Evolutionary conservation across 2,888 invertebrate genomes (phyloP), one percentile per base, ranked within the genome.

Genomic region (Pheosia gnoma): DNA sequence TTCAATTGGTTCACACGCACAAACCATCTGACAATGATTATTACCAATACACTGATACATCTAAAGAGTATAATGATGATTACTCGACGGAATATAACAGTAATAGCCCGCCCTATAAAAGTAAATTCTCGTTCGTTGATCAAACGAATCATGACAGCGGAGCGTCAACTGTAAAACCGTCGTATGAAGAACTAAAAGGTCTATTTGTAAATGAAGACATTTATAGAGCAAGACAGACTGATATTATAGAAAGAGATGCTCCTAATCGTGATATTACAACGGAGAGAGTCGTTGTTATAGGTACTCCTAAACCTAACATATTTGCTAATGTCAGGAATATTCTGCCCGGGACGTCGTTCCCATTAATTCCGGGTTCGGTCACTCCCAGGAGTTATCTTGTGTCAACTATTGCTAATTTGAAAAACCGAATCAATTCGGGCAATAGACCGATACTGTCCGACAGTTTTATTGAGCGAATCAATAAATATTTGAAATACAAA

Each of bases 401-500:
- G 0, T 89, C 90, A 0, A 89, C 91, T 0, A 86, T 92, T 47
- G 78, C 85, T 0, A 86, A 80, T 77, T 81, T 91, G 41, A 87
- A 82, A 58, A 86, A 88, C 58, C 84, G 85, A 71, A 79, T 89
- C 0, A 78, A 77, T 66, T 72, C 81, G 41, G 67, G 68, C 0
- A 75, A 73, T 3, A 91, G 86, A 59, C 91, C 92, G 0, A 72
- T 89, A 2, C 71, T 93, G 5, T 87, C 89, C 0, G 77, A 82
- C 59, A 83, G 81, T 51, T 93, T 84, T 76, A 85, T 93, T 41
- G 82, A 87, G 67, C 89, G 85, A 63, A 90, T 93, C 45, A 91
- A 90, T 74, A 91, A 88, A 68, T 93, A 93, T 83, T 82, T 93
- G 66, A 82, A 75, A 55, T 92, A 84, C 72, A 83, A 81, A 64